Evolutionary conservation across 2,888 invertebrate species (phyloP).

Genomic region (Lasioglossum malachurum): DNA sequence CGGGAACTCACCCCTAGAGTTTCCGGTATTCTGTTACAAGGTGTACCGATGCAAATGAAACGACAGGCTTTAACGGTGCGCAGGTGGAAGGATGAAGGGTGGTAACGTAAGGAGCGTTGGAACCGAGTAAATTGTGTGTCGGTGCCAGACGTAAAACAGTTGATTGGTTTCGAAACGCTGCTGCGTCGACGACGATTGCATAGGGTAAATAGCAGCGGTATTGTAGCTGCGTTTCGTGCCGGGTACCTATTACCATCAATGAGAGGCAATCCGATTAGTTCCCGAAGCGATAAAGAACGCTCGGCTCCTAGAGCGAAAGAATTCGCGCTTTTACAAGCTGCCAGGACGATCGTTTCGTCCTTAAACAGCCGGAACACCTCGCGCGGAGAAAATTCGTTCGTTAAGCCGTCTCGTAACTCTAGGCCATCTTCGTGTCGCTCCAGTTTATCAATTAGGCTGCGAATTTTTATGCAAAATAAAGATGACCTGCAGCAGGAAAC

Average conservation of each 20-base stretch:
- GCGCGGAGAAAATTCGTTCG: background rate
- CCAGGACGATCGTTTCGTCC: background rate
- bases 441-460: background rate
- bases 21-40: slow-evolving; percentile 21
- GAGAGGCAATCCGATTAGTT: slow-evolving; percentile 51
- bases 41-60: slow-evolving; percentile 53
- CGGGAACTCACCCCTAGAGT: background rate
- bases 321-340: slow-evolving; percentile 30
- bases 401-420: background rate
- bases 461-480: background rate
- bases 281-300: slow-evolving; percentile 42
- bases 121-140: slow-evolving; percentile 70
- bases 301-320: slow-evolving; percentile 22
- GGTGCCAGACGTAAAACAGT: slow-evolving; percentile 72
- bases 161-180: slow-evolving; percentile 71
- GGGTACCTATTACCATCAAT: slow-evolving; percentile 32
- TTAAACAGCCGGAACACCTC: background rate
- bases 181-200: slow-evolving; percentile 38
- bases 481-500: background rate
- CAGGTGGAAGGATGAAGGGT: background rate
- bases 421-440: background rate
- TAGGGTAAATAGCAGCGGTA: slow-evolving; percentile 11
- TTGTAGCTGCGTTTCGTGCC: slow-evolving; percentile 25
- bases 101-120: slow-evolving; percentile 22
- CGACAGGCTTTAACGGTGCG: slow-evolving; percentile 14